Evolutionary conservation across 1,140 invertebrate genomes (phyloP).

Genomic region (Ctenoplectra terminalis): DNA sequence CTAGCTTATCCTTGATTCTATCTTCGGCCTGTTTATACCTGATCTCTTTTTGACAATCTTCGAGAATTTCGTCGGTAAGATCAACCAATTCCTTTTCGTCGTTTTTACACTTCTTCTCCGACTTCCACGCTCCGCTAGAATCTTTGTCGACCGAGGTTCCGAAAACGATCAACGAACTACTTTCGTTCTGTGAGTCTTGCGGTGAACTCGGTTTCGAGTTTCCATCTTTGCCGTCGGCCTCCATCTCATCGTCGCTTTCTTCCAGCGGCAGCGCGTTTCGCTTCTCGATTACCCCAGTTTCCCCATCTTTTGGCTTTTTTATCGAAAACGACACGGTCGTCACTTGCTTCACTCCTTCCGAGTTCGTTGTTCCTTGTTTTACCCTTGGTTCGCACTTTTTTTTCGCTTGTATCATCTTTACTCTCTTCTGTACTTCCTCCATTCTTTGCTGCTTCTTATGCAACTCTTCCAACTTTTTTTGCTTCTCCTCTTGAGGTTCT

Average conservation of each 20-base stretch:
- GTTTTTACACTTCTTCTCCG: constrained; percentile 67
- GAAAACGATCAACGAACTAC: background rate
- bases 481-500: constrained; percentile 80
- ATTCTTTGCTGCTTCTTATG: constrained; percentile 81
- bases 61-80: constrained; percentile 82
- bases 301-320: constrained; percentile 90
- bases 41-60: constrained; percentile 79
- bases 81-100: constrained; percentile 82
- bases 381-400: constrained; percentile 72
- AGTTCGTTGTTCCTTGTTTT: constrained; percentile 44
- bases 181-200: constrained; percentile 25
- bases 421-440: constrained; percentile 82
- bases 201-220: constrained; percentile 72
- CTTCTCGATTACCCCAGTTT: constrained; percentile 86
- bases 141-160: constrained; percentile 64
- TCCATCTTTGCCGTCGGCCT: constrained; percentile 79
- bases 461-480: constrained; percentile 79
- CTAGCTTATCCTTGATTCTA: constrained; percentile 86
- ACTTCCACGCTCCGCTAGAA: background rate
- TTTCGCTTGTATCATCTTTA: constrained; percentile 82
- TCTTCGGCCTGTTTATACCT: constrained; percentile 84
- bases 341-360: constrained; percentile 68
- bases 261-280: constrained; percentile 87
- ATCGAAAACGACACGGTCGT: constrained; percentile 91
- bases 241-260: constrained; percentile 88